Base-by-base conservation (phyloP, 2,888 invertebrate species). In the Apeira syringaria region DNA sequence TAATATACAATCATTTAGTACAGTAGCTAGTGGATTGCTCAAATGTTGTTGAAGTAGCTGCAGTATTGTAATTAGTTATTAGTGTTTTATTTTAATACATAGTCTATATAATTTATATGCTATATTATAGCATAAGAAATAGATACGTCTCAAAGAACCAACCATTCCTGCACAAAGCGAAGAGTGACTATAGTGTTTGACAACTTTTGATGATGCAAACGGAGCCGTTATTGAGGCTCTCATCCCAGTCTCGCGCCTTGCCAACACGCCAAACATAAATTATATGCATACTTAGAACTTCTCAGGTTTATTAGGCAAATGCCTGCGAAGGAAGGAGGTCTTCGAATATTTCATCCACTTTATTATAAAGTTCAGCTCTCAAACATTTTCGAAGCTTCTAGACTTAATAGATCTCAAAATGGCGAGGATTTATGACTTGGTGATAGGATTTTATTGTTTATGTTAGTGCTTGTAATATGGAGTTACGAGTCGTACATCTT, bases 261-360 rank as follows among this genome's bases (percentile, higher is more conserved):
- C 33, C 29, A 29, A 6, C 39, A 32, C 9, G 27, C 39, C 17
- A 32, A 33, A 51, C 33, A 47, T 24, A 47, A 22, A 49, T 49
- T 42, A 39, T 44, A 36, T 47, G 52, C 46, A 52, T 49, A 47
- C 52, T 24, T 4, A 31, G 38, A 49, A 41, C 26, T 52, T 48
- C 10, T 3, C 39, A 17, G 17, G 37, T 43, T 41, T 52, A 52
- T 48, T 40, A 48, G 43, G 48, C 39, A 38, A 33, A 42, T 37
- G 39, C 43, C 37, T 17, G 27, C 12, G 24, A 35, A n/a, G 32
- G 20, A 18, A 20, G 24, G 24, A 30, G 28, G 10, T 29, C 30
- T 10, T 20, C 25, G 24, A 12, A 26, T 31, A 35, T 30, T 26
- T 42, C 30, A 13, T 8, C 15, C 25, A 25, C 29, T 42, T 35